These are phyloP conservation scores for Lasioglossum calceatum DNA, from an alignment of 2,888 invertebrate species.

Conservation along the genomic window DNA sequence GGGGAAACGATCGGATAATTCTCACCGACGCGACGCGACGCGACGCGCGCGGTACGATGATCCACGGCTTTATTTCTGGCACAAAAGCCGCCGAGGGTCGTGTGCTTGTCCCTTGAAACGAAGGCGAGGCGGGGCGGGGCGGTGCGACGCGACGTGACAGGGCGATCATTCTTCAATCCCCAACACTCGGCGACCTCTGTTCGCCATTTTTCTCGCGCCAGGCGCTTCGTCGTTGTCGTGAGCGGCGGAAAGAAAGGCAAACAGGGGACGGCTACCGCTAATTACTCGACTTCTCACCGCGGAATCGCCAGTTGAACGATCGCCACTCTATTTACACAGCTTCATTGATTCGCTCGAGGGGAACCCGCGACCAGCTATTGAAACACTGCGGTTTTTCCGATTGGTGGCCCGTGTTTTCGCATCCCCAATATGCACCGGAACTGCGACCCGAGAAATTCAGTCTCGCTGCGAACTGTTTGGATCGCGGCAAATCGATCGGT, in stretches of 20 bases:
- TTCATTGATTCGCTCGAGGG: slow-evolving; percentile 34
- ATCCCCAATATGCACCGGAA: not conserved
- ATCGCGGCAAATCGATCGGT: not conserved
- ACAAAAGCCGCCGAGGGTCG: slow-evolving; percentile 6
- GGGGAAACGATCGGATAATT: slow-evolving; percentile 9
- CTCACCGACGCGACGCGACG: slow-evolving; percentile 2
- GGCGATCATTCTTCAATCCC: slow-evolving; percentile 45
- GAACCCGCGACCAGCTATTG: not conserved
- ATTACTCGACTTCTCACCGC: slow-evolving; percentile 45
- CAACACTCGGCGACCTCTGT: not conserved
- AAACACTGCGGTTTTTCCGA: not conserved
- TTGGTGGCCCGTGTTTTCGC: not conserved
- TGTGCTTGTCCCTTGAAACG: slow-evolving; percentile 31
- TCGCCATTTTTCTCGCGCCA: slow-evolving; percentile 34
- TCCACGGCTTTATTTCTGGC: slow-evolving; percentile 41
- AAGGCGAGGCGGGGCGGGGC: slow-evolving; percentile 19
- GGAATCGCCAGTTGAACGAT: slow-evolving; percentile 19
- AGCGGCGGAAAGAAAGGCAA: slow-evolving; percentile 13
- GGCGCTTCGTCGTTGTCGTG: not conserved
- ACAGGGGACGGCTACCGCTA: slow-evolving; percentile 42
- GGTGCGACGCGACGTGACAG: not conserved
- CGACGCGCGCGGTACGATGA: slow-evolving; percentile 17
- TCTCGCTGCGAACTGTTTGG: not conserved
- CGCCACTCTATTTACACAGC: slow-evolving; percentile 33
- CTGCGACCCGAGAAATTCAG: not conserved